Base-by-base conservation (phyloP, 2,888 invertebrate genomes). In the Cloeon dipterum region DNA sequence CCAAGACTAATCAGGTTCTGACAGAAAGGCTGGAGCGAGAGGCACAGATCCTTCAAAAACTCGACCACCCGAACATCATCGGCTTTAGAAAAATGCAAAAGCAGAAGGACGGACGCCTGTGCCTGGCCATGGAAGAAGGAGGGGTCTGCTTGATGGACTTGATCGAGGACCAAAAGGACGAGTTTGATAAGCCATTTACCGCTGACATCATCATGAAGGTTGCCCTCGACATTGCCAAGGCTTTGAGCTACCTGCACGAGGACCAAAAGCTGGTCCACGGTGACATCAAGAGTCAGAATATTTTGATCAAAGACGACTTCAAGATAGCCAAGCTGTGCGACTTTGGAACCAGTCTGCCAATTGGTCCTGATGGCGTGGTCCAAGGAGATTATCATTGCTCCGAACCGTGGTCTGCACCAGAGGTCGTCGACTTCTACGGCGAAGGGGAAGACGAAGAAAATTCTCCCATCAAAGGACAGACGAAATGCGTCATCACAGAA, bases 271-370 rank as follows among this genome's bases (percentile, higher is more conserved):
- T 83, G 29, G 54, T 86, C 7, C 86, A 86, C 42, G 79, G 82
- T 20, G 86, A 86, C 52, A 60, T 86, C 26, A 85, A 86, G 56
- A 83, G 83, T 1, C 75, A 69, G 50, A 86, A 86, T 51, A 59
- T 86, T 29, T 61, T 86, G 1, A 62, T 85, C 1, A 77, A 81
- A 43, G 55, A 56, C n/a, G 67, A 79, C 49, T 81, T 78, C 51
- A 64, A 65, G 20, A 61, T 65, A 2, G 74, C 81, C 44, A 83
- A 86, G 53, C 55, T 83, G 14, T 82, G 85, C 47, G 83, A 85
- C 56, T 85, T 85, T 52, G 83, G 83, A 3, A 79, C 81, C n/a
- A 70, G 74, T 18, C 47, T 82, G 41, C 74, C 74, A 0, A 52
- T 83, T 2, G 68, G 70, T 33, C 60, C 68, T 41, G 63, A 70